Base-by-base conservation (phyloP, 1,140 invertebrate genomes). In the Cotesia vestalis region DNA sequence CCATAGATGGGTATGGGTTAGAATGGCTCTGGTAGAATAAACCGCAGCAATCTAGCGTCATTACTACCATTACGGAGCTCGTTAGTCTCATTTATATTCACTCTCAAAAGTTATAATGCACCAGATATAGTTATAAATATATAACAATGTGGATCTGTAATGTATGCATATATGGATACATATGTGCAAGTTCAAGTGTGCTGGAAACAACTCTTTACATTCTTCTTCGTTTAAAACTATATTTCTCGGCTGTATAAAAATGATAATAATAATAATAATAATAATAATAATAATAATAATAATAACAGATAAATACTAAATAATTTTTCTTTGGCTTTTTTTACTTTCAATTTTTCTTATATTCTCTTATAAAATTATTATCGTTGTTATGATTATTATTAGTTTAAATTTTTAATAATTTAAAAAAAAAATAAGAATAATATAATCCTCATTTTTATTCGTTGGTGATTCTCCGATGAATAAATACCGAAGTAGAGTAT, bases 1-100 rank as follows among this genome's bases (percentile, higher is more conserved):
- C n/a, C 17, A 55, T 55, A 52, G 46, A 14, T 5, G 8, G 35
- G 60, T 66, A 62, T 63, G 71, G 38, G 70, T 46, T 11, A 46
- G 40, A 46, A 72, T 52, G 27, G 52, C 71, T 66, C 14, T 34
- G 71, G 20, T 35, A 63, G 53, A 60, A 63, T 66, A 72, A 27
- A 66, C 63, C 55, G 51, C 75, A 73, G 80, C 84, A 84, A 86
- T 86, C 84, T 85, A 86, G 78, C 81, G 80, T 86, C 84, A 85
- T 86, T 85, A 86, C 83, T 73, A 76, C 78, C 84, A 85, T 85
- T 85, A 82, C 84, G 80, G 78, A 82, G 82, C 84, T 86, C 83
- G 84, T 86, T 86, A 86, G 84, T 83, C 85, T 86, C 84, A 85
- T 86, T 86, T 86, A 86, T 85, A 86, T 86, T 84, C 82, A 83